These are phyloP conservation scores for Petrocephalus sullivani DNA, from an alignment of 2,797 vertebrate genomes.

Conservation along the genomic window DNA sequence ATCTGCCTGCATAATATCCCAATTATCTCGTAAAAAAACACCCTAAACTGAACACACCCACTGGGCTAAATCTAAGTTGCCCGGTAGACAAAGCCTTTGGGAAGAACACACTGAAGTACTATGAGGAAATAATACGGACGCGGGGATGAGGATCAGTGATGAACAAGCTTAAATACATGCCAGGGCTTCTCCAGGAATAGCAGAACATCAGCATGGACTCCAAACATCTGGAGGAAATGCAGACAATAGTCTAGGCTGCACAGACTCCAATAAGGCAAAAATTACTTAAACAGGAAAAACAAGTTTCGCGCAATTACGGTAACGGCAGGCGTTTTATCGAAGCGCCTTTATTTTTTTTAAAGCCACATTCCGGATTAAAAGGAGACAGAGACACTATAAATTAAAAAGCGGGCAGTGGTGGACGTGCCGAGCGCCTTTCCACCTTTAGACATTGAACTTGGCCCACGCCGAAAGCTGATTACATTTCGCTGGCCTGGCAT, in stretches of 20 bases:
- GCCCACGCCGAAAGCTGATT: constrained; percentile 7
- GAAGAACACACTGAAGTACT: not conserved
- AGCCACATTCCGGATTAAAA: not conserved
- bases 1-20: not conserved
- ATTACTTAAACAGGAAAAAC: not conserved
- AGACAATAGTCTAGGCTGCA: constrained; percentile 1
- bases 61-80: not conserved
- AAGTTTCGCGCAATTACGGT: not conserved
- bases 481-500: not conserved
- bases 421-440: not conserved
- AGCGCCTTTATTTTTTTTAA: not conserved
- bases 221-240: constrained; percentile 6
- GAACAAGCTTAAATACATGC: not conserved
- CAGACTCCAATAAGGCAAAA: not conserved
- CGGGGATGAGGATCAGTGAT: not conserved
- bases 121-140: not conserved
- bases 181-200: not conserved
- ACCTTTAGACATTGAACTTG: constrained; percentile 19
- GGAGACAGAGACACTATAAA: not conserved
- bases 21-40: not conserved
- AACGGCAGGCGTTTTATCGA: not conserved
- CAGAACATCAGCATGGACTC: not conserved
- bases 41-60: not conserved
- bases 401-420: not conserved
- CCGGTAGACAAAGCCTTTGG: not conserved